Percentiles rank a stretch among this genome's conserved stretches.
phyloP scores from a whole-genome alignment of 1,140 invertebrate genomes.

The Protaetia brevitarsis region DNA sequence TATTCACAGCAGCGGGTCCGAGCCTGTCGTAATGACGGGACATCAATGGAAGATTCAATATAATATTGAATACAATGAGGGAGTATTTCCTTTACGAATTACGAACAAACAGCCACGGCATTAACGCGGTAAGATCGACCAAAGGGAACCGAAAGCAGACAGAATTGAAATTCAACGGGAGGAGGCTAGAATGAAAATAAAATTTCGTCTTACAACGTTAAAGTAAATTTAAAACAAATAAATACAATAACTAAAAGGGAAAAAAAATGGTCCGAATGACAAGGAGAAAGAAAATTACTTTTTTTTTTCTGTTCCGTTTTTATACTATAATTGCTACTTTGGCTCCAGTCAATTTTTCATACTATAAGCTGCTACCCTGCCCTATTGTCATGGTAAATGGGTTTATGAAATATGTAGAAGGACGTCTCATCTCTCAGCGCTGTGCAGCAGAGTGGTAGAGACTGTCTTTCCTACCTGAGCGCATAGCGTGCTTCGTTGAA shows the following conservation, averaged over 20 bases:
- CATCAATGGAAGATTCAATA: slow-evolving; percentile 10
- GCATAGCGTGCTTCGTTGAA: background rate
- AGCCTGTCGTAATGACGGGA: background rate
- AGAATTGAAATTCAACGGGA: slow-evolving; percentile 6
- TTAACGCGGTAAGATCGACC: background rate
- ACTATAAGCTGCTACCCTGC: background rate
- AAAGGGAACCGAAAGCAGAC: background rate
- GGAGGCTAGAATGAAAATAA: background rate
- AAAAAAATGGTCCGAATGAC: background rate
- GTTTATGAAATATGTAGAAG: slow-evolving; percentile 7
- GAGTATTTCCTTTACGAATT: slow-evolving; percentile 12
- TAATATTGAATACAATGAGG: slow-evolving; percentile 10
- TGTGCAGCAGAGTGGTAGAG: background rate
- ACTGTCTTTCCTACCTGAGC: background rate
- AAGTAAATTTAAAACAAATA: background rate
- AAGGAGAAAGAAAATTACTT: background rate
- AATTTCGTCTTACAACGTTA: background rate
- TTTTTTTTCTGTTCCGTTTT: background rate
- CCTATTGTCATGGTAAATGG: slow-evolving; percentile 11
- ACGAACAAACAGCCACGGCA: background rate
- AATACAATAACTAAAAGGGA: background rate
- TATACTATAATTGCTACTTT: background rate
- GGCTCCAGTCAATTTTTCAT: background rate
- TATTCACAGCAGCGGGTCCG: background rate
- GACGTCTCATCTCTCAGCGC: background rate